Conservation (phyloP, 2,888 invertebrate species). For the Rosalia funebris region DNA sequence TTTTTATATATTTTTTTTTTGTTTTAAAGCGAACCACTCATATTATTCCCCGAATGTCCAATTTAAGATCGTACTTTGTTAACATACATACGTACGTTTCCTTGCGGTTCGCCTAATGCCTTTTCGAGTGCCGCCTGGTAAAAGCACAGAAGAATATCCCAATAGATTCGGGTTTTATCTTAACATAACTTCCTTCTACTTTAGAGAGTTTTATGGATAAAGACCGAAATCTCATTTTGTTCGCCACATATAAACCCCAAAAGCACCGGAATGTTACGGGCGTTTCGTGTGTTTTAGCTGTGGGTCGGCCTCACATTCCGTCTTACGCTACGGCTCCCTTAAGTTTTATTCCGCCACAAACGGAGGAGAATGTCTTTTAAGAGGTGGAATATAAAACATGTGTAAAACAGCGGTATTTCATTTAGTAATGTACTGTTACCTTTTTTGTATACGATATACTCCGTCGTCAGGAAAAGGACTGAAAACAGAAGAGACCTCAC, state of each 20-base stretch:
- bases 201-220: constrained; percentile 32
- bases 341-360: constrained; percentile 9
- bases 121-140: neutral
- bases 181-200: constrained; percentile 19
- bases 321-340: constrained; percentile 8
- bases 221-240: constrained; percentile 38
- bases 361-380: constrained; percentile 5
- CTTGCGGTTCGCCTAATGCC: no score
- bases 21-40: no score
- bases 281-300: constrained; percentile 9
- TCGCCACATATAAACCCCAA: constrained; percentile 22
- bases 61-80: no score
- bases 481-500: no score
- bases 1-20: no score
- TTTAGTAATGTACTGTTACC: no score
- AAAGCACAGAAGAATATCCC: constrained; percentile 6
- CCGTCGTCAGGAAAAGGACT: no score
- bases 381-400: neutral
- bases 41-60: no score
- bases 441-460: no score
- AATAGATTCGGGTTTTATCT: constrained; percentile 19
- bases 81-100: no score
- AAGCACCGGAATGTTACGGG: constrained; percentile 17
- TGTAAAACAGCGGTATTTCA: no score
- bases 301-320: constrained; percentile 5